Evolutionary conservation across 2,797 vertebrate genomes (phyloP), one percentile per base, ranked within the genome.

Genomic region (Pseudotriccus pelzelni): DNA sequence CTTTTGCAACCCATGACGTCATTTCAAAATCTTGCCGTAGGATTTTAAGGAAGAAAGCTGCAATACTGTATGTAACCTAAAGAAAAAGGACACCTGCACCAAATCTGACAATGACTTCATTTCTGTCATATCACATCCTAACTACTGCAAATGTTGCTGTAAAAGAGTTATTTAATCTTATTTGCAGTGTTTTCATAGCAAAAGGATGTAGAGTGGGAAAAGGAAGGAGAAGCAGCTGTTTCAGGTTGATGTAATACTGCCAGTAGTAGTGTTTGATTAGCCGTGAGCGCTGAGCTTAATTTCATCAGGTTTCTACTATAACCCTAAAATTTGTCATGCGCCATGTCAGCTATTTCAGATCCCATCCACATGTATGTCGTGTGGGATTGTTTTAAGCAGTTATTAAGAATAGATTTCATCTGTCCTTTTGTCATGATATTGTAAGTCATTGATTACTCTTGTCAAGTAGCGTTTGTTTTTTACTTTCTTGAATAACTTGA

Each of bases 21-120:
- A 88, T 70, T 95, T 93, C 70, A 84, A 73, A 94, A 69, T 74
- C 55, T 66, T 90, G 70, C 83, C 0, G 0, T 94, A 73, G 85
- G 55, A 60, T 97, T 93, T 94, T 91, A 78, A 90, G 68, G 74
- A 72, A 46, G 77, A 91, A 94, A 76, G 50, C 70, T 90, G 52
- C 47, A 74, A n/a, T 56, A 49, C 63, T 67, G 36, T 84, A 44
- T 79, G 52, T 15, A 60, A 68, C 63, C 34, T 60, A 75, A 75
- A 85, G 76, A 77, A 75, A 86, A 89, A 66, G 0, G 4, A 62
- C 68, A 80, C 80, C 36, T 84, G 62, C 74, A 73, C 34, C 21
- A 47, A 72, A 75, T 92, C 69, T 88, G 79, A 52, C 75, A 93
- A 39, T 84, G 75, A 44, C 44, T 83, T 68, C 28, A 78, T 81